phyloP scores from a whole-genome alignment of 2,888 invertebrate genomes.

The Athrips mouffetella region DNA sequence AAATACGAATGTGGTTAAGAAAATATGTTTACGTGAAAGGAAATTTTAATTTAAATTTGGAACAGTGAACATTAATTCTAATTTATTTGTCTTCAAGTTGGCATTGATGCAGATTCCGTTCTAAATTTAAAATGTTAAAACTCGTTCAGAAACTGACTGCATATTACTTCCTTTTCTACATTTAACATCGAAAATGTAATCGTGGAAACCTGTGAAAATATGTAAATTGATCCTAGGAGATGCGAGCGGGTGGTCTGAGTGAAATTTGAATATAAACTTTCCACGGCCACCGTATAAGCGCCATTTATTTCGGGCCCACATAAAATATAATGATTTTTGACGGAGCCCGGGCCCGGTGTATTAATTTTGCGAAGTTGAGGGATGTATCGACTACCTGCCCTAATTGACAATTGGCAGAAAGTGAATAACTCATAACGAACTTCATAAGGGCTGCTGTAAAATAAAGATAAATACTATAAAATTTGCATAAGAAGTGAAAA shows the following conservation, averaged over 20 bases:
- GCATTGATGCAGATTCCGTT: background rate
- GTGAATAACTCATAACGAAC: conserved; percentile 7
- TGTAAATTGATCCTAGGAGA: conserved; percentile 78
- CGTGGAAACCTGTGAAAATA: conserved; percentile 75
- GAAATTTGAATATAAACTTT: conserved; percentile 78
- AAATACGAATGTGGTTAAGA: conserved; percentile 47
- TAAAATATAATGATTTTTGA: conserved; percentile 78
- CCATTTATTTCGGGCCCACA: conserved; percentile 73
- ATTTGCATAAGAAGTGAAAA: conserved; percentile 3
- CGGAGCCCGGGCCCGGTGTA: conserved; percentile 60
- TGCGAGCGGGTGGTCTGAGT: conserved; percentile 69
- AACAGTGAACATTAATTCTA: background rate
- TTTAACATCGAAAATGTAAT: conserved; percentile 58
- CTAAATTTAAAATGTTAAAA: background rate
- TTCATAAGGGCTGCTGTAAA: background rate
- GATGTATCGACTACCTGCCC: conserved; percentile 50
- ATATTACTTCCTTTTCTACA: conserved; percentile 32
- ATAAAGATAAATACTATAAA: background rate
- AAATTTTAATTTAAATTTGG: conserved; percentile 18
- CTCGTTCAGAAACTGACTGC: conserved; percentile 26
- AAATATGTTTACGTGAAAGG: conserved; percentile 43
- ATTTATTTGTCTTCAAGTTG: conserved; percentile 1
- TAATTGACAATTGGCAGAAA: conserved; percentile 11
- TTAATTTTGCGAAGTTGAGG: conserved; percentile 62
- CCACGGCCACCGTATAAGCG: conserved; percentile 65